Evolutionary conservation across 2,888 invertebrate genomes (phyloP), one percentile per base, ranked within the genome.

Genomic region (Pyrochroa serraticornis): DNA sequence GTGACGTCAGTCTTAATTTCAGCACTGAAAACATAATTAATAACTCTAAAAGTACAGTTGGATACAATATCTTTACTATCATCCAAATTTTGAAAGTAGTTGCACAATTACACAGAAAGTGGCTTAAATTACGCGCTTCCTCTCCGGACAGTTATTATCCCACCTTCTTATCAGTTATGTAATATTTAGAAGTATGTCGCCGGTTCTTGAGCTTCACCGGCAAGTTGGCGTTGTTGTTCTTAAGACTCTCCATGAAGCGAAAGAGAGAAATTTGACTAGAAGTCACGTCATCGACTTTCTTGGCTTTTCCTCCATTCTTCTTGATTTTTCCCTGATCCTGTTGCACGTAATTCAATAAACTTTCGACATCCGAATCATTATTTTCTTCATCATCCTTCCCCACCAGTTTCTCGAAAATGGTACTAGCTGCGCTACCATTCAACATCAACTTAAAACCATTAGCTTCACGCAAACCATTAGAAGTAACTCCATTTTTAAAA

Each of bases 211-310:
- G 42, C 34, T 58, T 52, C 43, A 50, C 31, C 9, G 47, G 42
- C 35, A 37, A 43, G 36, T 35, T 46, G 31, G 22, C 22, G 5
- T 36, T 39, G 30, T 39, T 45, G 22, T 47, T 56, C 14, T 47
- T 57, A 41, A 77, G 60, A 59, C 73, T 73, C 56, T 75, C 71
- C 71, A 77, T 73, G 59, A 73, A 76, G 46, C 74, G 67, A 49
- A 71, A 69, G 41, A 78, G 64, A 10, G 77, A 77, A 13, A 68
- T 63, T 51, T 74, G 74, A 58, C 77, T 77, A 3, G 58, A 68
- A 3, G 66, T 62, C 52, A 59, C 30, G 6, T 67, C 63, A 38
- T 59, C 57, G n/a, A 61, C 67, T 10, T 52, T 53, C 38, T 10
- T 62, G 33, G 33, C 7, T 32, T 52, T 49, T 12, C 35, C 30